Conservation (phyloP, 2,888 invertebrate species). For the Tipula helvola region DNA sequence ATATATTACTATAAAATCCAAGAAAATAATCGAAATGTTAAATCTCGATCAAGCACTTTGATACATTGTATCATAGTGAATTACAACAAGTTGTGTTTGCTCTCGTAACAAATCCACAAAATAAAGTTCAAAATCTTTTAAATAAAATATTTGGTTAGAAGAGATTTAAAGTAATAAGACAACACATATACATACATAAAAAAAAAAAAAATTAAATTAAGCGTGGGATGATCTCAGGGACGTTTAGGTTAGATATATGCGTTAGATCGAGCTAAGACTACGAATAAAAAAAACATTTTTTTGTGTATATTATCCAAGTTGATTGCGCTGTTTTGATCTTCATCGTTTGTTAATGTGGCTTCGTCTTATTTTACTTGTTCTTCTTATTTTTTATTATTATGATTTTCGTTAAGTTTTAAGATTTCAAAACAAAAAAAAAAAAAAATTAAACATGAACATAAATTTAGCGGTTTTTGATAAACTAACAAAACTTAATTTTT, state of each 20-base stretch:
- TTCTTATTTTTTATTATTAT: background rate
- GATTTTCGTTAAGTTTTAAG: background rate
- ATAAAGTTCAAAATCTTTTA: background rate
- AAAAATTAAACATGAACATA: background rate
- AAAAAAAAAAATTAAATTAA: background rate
- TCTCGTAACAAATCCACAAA: background rate
- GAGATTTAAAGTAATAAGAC: background rate
- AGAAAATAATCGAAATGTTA: background rate
- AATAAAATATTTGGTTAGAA: background rate
- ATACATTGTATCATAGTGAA: background rate
- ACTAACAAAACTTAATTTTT: background rate
- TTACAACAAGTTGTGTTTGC: background rate
- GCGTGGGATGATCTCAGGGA: constrained; percentile 9
- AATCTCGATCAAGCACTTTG: background rate
- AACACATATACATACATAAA: background rate
- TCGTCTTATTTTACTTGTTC: background rate
- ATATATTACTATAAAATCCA: background rate
- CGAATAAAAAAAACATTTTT: background rate
- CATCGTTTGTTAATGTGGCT: background rate
- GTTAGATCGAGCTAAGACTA: background rate
- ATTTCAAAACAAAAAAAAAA: background rate
- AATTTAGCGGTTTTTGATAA: constrained; percentile 4
- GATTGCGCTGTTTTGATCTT: constrained; percentile 4
- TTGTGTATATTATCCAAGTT: background rate
- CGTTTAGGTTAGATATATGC: background rate